Evolutionary conservation across 2,888 invertebrate species (phyloP), one percentile per base, ranked within the genome.

Genomic region (Dasypolia templi): DNA sequence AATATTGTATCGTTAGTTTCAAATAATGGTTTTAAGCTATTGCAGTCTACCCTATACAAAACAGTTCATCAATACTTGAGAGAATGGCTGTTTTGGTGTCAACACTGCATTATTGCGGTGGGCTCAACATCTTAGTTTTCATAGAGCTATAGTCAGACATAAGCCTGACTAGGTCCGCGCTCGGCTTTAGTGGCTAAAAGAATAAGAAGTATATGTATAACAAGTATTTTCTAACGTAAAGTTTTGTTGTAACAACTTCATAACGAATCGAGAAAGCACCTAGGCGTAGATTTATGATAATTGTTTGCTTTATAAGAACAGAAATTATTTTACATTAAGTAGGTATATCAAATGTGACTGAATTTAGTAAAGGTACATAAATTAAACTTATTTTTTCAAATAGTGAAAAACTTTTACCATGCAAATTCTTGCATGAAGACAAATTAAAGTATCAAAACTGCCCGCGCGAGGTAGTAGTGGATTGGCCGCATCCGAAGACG

Each of bases 401-500:
- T 39, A 46, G 39, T 35, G n/a, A 53, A 55, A 32, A 70, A 9
- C 12, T 22, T 55, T n/a, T 2, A 9, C 5, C 9, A 5, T 7
- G 14, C 11, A 22, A 46, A 49, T 19, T 29, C 11, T 6, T 26
- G 7, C 22, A 17, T 0, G 1, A 32, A 53, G 70, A 68, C 3
- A 78, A 53, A 63, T 59, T 51, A 83, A 93, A 95, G 92, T 92
- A 95, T 93, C 95, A 95, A 95, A 87, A 92, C 63, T 35, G 59
- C 3, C 49, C 46, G 49, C 58, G 78, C 88, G 79, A 66, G 59
- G 83, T 91, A 87, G 68, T 84, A 85, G 84, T 87, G 84, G 88
- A 92, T 92, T 90, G 93, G 93, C 93, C 93, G 94, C 93, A 94
- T 93, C 91, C 91, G 89, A 95, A 95, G 95, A 95, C 95, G 95